Conservation (phyloP, 1,140 invertebrate genomes). For the Phortica variegata region DNA sequence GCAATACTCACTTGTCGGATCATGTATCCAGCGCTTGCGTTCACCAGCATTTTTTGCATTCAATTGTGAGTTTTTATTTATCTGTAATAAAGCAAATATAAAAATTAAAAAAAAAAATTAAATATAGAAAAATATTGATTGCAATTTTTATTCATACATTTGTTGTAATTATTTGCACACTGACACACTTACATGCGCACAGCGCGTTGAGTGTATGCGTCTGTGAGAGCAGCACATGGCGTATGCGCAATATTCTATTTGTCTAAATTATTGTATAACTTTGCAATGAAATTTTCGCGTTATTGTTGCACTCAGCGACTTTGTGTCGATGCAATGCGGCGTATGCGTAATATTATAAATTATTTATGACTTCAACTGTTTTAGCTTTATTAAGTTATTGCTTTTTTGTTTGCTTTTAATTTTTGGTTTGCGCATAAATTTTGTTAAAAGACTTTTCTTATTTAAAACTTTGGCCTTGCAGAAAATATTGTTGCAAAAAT, state of each 20-base stretch:
- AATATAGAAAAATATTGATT: constrained; percentile 10
- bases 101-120: constrained; percentile 9
- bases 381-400: constrained; percentile 13
- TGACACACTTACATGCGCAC: constrained; percentile 6
- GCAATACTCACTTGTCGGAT: constrained; percentile 71
- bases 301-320: background rate
- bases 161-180: constrained; percentile 19
- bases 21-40: constrained; percentile 71
- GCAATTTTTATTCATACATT: constrained; percentile 52
- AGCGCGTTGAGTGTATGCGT: constrained; percentile 3
- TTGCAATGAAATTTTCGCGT: background rate
- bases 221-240: constrained; percentile 28
- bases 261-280: background rate
- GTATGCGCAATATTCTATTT: constrained; percentile 34
- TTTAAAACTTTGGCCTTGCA: too few species aligned
- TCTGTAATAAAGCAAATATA: constrained; percentile 20
- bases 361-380: constrained; percentile 1
- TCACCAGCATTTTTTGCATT: constrained; percentile 54
- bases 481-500: constrained; percentile 15
- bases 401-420: constrained; percentile 12
- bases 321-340: constrained; percentile 35
- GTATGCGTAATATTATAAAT: constrained; percentile 37
- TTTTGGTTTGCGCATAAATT: too few species aligned
- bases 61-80: constrained; percentile 44
- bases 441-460: too few species aligned